A percentile compares a stretch with the other conserved stretches of the same genome.
phyloP scores from a whole-genome alignment of 2,797 vertebrate species.

The Halcyon leucocephala region DNA sequence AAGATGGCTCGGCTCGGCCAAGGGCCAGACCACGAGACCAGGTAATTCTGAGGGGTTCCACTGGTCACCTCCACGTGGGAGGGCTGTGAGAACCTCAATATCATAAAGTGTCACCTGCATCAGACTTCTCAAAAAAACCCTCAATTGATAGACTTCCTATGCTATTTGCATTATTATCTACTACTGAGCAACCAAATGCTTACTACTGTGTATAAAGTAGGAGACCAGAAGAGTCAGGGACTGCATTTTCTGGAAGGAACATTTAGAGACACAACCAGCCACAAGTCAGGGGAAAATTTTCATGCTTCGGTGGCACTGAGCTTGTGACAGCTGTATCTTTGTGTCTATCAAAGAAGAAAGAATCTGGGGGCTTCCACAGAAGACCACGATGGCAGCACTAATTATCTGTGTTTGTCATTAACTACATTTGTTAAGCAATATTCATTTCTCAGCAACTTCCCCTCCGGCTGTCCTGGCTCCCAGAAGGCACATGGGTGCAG shows the following conservation, averaged over 20 bases:
- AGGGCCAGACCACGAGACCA: background rate
- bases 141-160: background rate
- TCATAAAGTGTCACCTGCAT: background rate
- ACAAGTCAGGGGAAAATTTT: background rate
- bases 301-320: background rate
- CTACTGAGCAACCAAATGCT: background rate
- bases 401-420: background rate
- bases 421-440: background rate
- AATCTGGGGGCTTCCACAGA: background rate
- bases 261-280: background rate
- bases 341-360: background rate
- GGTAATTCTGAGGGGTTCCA: background rate
- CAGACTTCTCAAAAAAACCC: background rate
- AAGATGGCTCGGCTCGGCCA: rapidly evolving
- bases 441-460: background rate
- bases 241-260: background rate
- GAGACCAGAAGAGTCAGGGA: background rate
- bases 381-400: background rate
- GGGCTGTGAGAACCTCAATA: background rate
- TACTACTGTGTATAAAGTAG: background rate
- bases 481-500: background rate
- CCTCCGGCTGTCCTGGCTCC: background rate
- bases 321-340: background rate
- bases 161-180: background rate
- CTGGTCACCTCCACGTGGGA: no score